These are phyloP conservation scores for Darevskia nairensis DNA, from an alignment of 2,797 vertebrate species.

Conservation along the genomic window DNA sequence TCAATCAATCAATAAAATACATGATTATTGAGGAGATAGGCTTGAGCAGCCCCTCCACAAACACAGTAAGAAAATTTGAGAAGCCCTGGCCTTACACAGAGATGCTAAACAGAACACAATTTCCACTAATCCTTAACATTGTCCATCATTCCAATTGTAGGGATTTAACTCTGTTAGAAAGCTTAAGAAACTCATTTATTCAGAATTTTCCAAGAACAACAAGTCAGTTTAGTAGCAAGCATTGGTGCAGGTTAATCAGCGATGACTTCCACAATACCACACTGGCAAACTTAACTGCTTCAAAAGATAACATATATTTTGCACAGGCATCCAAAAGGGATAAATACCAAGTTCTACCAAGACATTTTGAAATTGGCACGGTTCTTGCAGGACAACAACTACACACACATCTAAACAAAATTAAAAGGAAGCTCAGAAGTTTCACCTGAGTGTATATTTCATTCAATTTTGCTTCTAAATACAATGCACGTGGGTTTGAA, in stretches of 20 bases:
- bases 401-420: background rate
- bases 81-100: background rate
- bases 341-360: background rate
- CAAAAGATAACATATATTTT: background rate
- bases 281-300: background rate
- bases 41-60: background rate
- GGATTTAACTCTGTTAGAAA: background rate
- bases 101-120: background rate
- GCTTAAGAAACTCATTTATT: background rate
- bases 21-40: background rate
- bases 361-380: background rate
- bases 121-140: background rate
- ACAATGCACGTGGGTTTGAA: slow-evolving; percentile 91
- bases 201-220: background rate
- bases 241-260: background rate
- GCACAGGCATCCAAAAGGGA: background rate
- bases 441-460: slow-evolving; percentile 92
- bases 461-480: slow-evolving; percentile 87
- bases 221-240: background rate
- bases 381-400: background rate
- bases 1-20: too few relatives aligned
- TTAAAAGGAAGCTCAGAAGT: slow-evolving; percentile 27
- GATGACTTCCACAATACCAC: background rate
- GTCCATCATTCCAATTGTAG: background rate
- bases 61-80: background rate